Base-by-base conservation (phyloP, 2,888 invertebrate genomes). In the Euproctis similis region DNA sequence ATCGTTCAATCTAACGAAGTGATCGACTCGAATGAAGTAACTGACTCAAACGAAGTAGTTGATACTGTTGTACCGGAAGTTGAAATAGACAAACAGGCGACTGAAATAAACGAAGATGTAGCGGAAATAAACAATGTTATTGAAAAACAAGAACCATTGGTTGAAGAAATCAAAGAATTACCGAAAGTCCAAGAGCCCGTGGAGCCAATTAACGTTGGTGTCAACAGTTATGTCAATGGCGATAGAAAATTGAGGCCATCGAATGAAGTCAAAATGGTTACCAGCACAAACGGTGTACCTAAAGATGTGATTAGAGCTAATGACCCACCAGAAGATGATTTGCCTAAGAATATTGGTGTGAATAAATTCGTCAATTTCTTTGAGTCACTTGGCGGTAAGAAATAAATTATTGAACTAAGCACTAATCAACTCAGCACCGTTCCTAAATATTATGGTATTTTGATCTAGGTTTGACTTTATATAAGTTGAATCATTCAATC, bases 291-390 rank as follows among this genome's bases (percentile, higher is more conserved):
- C 28, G 70, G 74, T 0, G 59, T 52, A 0, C 73, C 82, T 0
- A 76, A 69, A 37, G 84, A 84, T 8, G 81, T 84, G 0, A 81
- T 84, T 2, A 61, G 84, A 16, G 84, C 84, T 0, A 84, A 81
- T 18, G 84, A 84, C 20, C 84, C 84, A 0, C 84, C 82, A 0
- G 84, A 84, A 46, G 82, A 84, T 11, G 84, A 84, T 44, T 39
- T 84, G 5, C 84, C 84, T 2, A 84, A 84, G 27, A 84, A 84
- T 19, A 84, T 84, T 43, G 84, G 84, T 1, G 84, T 84, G 0
- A 84, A 82, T 35, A 84, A 81, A 36, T 84, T 84, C 34, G 84
- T 84, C 0, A 84, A 81, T 42, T 84, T 84, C 59, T 84, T 84
- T 28, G 84, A 84, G 39, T 80, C 81, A 8, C 71, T 84, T 8